Evolutionary conservation across 1,140 invertebrate genomes (phyloP).

Genomic region (Halesus radiatus): DNA sequence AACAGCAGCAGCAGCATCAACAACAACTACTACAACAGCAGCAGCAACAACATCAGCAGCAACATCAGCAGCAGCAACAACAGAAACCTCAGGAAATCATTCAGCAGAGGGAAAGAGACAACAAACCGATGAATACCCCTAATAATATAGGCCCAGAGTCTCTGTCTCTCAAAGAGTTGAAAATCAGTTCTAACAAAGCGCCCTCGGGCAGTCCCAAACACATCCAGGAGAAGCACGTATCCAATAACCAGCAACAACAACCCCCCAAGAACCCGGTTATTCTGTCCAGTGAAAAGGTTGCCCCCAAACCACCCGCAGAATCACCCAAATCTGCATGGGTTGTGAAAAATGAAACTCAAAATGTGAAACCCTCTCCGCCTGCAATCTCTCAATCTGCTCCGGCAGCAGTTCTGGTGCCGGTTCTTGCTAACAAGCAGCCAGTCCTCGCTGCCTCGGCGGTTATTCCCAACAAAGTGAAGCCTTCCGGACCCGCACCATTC

Average conservation of each 20-base stretch:
- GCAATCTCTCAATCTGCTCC: slow-evolving; percentile 33
- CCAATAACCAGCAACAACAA: not conserved
- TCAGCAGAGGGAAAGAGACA: not conserved
- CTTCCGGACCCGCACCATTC: slow-evolving; percentile 59
- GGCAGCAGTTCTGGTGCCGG: slow-evolving; percentile 52
- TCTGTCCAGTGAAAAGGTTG: slow-evolving; percentile 60
- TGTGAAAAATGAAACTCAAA: slow-evolving; percentile 57
- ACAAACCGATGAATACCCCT: not conserved
- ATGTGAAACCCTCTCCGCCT: not conserved
- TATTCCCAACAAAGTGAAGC: slow-evolving; percentile 34
- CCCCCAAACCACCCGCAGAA: slow-evolving; percentile 61
- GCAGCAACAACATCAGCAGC: too few species aligned
- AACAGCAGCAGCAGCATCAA: too few species aligned
- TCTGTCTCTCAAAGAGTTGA: slow-evolving; percentile 68
- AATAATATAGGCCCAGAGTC: slow-evolving; percentile 58
- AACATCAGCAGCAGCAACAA: too few species aligned
- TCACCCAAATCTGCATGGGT: slow-evolving; percentile 63
- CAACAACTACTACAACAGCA: too few species aligned
- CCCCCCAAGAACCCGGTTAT: slow-evolving; percentile 57
- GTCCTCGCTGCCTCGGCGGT: slow-evolving; percentile 38
- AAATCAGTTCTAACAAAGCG: slow-evolving; percentile 64
- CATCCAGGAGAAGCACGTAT: slow-evolving; percentile 17
- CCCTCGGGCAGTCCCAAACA: slow-evolving; percentile 61
- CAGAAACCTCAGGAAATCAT: too few species aligned
- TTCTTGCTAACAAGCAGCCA: slow-evolving; percentile 60